These are phyloP conservation scores for Biston stratarius DNA, from an alignment of 2,888 invertebrate genomes.

Conservation along the genomic window DNA sequence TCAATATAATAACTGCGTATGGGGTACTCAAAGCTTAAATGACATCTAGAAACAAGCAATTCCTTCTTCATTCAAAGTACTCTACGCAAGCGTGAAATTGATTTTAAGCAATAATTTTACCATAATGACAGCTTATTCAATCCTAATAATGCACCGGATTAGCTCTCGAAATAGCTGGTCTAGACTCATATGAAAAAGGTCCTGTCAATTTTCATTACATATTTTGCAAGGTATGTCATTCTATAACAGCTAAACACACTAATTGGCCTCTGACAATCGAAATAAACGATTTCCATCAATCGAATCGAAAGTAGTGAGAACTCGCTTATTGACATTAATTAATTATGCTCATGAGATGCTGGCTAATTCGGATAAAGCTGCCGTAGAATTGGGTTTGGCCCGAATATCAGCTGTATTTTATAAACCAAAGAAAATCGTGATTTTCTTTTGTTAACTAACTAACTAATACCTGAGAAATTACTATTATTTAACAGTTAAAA, in stretches of 20 bases:
- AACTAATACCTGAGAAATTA: too few species aligned
- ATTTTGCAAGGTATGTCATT: slow-evolving; percentile 5
- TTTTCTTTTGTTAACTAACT: too few species aligned
- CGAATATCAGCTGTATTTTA: neutral
- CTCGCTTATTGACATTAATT: slow-evolving; percentile 63
- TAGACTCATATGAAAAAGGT: slow-evolving; percentile 28
- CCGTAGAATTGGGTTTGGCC: slow-evolving; percentile 54
- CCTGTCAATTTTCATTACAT: slow-evolving; percentile 19
- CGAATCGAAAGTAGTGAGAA: slow-evolving; percentile 53
- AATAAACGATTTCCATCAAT: slow-evolving; percentile 54
- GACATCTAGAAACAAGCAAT: too few species aligned
- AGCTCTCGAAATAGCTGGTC: slow-evolving; percentile 26
- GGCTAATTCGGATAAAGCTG: slow-evolving; percentile 63
- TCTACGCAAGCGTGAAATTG: neutral
- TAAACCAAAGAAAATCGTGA: neutral
- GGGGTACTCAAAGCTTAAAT: too few species aligned
- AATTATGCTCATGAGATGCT: slow-evolving; percentile 61
- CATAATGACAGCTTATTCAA: slow-evolving; percentile 11
- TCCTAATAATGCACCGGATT: slow-evolving; percentile 15
- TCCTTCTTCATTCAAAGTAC: neutral
- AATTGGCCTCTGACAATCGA: slow-evolving; percentile 31
- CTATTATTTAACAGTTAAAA: too few species aligned
- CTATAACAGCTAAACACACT: slow-evolving; percentile 14
- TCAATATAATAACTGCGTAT: too few species aligned
- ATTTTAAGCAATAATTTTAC: slow-evolving; percentile 6